Conservation (phyloP, 2,797 vertebrate genomes). For the Moxostoma hubbsi region DNA sequence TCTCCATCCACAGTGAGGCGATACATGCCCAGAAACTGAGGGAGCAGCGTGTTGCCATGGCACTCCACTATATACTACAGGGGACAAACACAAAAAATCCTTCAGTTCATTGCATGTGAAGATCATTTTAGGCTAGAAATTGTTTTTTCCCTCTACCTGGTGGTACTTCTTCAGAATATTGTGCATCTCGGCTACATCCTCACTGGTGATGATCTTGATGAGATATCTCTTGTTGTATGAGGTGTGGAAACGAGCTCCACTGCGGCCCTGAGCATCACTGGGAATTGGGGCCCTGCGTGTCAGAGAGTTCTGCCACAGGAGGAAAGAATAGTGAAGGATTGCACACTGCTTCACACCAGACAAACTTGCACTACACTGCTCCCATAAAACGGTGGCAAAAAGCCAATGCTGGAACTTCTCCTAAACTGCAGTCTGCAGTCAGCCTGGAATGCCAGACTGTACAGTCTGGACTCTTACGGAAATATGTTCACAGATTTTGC, state of each 20-base stretch:
- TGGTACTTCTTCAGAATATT: slow-evolving; percentile 99
- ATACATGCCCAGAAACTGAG: slow-evolving; percentile 99
- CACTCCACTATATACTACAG: slow-evolving; percentile 96
- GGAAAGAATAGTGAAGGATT: slow-evolving; percentile 38
- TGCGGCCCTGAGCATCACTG: slow-evolving; percentile 95
- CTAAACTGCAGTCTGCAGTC: slow-evolving; percentile 32
- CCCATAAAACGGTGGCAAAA: slow-evolving; percentile 3
- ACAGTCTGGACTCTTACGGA: slow-evolving; percentile 20
- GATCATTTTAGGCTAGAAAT: slow-evolving; percentile 9
- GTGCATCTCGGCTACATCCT: slow-evolving; percentile 99
- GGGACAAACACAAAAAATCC: slow-evolving; percentile 43
- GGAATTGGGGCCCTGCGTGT: slow-evolving; percentile 93
- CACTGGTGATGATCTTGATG: slow-evolving; percentile 98
- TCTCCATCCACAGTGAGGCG: slow-evolving; percentile 97
- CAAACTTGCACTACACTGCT: background rate
- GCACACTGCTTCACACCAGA: background rate
- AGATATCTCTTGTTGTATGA: slow-evolving; percentile 96
- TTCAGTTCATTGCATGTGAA: background rate
- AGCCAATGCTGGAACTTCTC: slow-evolving; percentile 27
- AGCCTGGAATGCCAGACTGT: too few relatives aligned
- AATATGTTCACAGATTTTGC: slow-evolving; percentile 27
- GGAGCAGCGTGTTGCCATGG: slow-evolving; percentile 95
- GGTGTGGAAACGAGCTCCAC: slow-evolving; percentile 94
- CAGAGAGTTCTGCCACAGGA: slow-evolving; percentile 88
- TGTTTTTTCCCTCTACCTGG: slow-evolving; percentile 80